Percentiles rank a stretch among this genome's conserved stretches.
Conservation (phyloP, 2,888 invertebrate species). For the Trachelus tabidus region DNA sequence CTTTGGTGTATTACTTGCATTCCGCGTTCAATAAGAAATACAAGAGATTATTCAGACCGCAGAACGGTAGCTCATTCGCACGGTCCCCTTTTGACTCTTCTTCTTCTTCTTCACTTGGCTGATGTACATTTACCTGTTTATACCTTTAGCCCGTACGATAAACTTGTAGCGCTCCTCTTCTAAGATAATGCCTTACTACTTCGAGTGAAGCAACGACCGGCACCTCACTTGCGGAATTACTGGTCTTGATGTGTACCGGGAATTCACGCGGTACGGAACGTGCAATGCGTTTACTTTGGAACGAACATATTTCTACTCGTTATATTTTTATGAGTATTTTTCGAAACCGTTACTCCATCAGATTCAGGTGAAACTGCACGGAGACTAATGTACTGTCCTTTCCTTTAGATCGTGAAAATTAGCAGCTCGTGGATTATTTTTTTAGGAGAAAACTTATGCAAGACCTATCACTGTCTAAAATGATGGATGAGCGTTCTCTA, state of each 20-base stretch:
- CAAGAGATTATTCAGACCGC: conserved; percentile 41
- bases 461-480: neutral
- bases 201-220: conserved; percentile 35
- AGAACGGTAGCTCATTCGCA: conserved; percentile 61
- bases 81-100: conserved; percentile 34
- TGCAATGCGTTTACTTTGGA: neutral
- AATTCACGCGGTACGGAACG: conserved; percentile 23
- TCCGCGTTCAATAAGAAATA: conserved; percentile 52
- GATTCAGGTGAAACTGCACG: neutral
- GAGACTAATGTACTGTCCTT: neutral
- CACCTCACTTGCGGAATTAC: conserved; percentile 33
- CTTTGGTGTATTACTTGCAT: conserved; percentile 34
- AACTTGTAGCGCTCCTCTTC: conserved; percentile 34
- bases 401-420: neutral
- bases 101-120: conserved; percentile 17
- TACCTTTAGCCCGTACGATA: conserved; percentile 37
- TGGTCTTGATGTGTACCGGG: conserved; percentile 38
- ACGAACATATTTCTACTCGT: neutral
- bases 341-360: neutral
- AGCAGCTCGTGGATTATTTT: neutral
- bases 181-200: conserved; percentile 39
- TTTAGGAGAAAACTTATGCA: neutral
- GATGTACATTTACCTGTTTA: conserved; percentile 11
- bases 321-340: neutral
- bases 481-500: neutral